A percentile compares a stretch with the other conserved stretches of the same genome.
These are phyloP conservation scores for Cataglyphis hispanica DNA, from an alignment of 1,140 invertebrate species.

Conservation along the genomic window DNA sequence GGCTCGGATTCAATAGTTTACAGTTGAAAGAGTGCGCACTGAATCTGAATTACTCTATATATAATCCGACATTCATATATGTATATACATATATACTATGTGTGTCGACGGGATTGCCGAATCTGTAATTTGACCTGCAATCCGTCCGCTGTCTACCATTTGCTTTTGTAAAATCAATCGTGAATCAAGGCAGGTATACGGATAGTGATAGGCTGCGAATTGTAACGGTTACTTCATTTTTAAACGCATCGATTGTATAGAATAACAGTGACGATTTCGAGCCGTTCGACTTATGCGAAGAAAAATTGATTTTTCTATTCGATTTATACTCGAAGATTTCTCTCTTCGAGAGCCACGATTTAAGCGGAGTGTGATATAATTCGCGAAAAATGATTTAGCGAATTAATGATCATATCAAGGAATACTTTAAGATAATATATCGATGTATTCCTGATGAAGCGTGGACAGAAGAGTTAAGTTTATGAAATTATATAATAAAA, in stretches of 20 bases:
- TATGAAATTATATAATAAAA: no score
- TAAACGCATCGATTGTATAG: not conserved
- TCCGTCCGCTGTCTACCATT: constrained; percentile 66
- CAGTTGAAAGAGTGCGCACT: not conserved
- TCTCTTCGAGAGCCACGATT: not conserved
- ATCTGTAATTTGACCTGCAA: constrained; percentile 68
- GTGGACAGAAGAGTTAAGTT: not conserved
- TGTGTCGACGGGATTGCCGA: constrained; percentile 48
- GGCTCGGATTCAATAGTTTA: not conserved
- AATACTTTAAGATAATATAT: not conserved
- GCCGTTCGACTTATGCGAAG: not conserved
- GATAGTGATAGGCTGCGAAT: constrained; percentile 44
- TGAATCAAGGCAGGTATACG: constrained; percentile 58
- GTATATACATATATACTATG: not conserved
- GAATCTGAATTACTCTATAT: constrained; percentile 24
- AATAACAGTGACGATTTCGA: constrained; percentile 26
- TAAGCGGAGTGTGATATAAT: not conserved
- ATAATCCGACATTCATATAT: constrained; percentile 25
- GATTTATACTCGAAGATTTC: not conserved
- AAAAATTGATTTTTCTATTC: constrained; percentile 5
- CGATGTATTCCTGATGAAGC: not conserved
- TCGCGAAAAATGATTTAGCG: not conserved
- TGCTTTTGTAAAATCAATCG: constrained; percentile 64
- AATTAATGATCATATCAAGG: not conserved
- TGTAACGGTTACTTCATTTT: constrained; percentile 57